Evolutionary conservation across 2,888 invertebrate genomes (phyloP).

Genomic region (Callimorpha dominula): DNA sequence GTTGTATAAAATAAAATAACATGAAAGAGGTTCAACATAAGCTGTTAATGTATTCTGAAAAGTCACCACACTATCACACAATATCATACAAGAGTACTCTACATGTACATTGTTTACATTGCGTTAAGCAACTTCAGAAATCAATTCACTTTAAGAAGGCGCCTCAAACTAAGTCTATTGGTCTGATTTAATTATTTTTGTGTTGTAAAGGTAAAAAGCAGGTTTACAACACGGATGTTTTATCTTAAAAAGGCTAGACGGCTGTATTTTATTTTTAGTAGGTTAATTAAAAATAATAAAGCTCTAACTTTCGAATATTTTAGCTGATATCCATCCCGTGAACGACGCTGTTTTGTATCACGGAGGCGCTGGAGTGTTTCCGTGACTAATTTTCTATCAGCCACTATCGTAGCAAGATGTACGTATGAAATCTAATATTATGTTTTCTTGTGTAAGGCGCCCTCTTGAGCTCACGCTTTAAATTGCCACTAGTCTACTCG

Average conservation of each 20-base stretch:
- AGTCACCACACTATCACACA: not conserved
- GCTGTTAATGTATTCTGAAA: conserved; percentile 2
- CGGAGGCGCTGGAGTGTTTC: too few species aligned
- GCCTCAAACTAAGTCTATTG: not conserved
- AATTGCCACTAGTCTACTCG: not conserved
- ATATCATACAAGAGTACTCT: not conserved
- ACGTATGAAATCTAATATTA: too few species aligned
- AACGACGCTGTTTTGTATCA: too few species aligned
- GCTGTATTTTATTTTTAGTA: too few species aligned
- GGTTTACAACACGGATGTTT: not conserved
- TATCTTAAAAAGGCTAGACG: not conserved
- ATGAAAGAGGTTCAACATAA: not conserved
- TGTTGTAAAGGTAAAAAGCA: not conserved
- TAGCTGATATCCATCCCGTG: too few species aligned
- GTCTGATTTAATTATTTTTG: not conserved
- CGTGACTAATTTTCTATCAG: too few species aligned
- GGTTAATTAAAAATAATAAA: too few species aligned
- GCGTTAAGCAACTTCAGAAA: not conserved
- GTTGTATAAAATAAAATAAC: not conserved
- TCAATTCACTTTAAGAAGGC: not conserved
- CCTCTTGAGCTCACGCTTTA: not conserved
- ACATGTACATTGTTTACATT: not conserved
- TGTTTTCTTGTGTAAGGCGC: not conserved
- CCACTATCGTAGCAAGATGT: too few species aligned
- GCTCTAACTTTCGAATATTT: too few species aligned